Evolutionary conservation across 2,888 invertebrate species (phyloP).

Genomic region (Aspidapion aeneum): DNA sequence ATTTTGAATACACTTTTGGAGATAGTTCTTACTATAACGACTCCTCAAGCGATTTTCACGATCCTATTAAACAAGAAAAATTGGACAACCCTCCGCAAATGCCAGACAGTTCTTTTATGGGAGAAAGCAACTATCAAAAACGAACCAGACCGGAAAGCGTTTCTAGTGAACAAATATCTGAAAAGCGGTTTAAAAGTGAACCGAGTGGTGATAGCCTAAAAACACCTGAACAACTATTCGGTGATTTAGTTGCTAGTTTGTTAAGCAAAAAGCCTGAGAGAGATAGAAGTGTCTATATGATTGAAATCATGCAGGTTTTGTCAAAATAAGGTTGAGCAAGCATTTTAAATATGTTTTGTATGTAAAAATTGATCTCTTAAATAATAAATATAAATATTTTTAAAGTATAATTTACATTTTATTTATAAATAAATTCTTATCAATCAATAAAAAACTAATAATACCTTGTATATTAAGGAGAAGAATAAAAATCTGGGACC

Average conservation of each 20-base stretch:
- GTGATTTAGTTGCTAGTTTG: conserved; percentile 38
- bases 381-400: not conserved
- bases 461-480: not conserved
- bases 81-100: conserved; percentile 21
- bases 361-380: not conserved
- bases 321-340: conserved; percentile 30
- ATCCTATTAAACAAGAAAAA: conserved; percentile 28
- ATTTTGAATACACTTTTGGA: not conserved
- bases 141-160: conserved; percentile 26
- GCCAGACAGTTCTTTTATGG: conserved; percentile 30
- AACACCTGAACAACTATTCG: conserved; percentile 38
- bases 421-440: not conserved
- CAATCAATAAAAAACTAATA: not conserved
- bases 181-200: conserved; percentile 18
- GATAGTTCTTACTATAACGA: conserved; percentile 23
- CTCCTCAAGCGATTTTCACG: conserved; percentile 28
- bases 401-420: not conserved
- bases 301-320: conserved; percentile 39
- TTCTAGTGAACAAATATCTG: conserved; percentile 23
- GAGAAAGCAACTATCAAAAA: conserved; percentile 10
- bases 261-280: conserved; percentile 35
- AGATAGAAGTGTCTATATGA: conserved; percentile 38
- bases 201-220: conserved; percentile 16
- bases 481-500: conserved; percentile 35
- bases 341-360: too few species aligned